Conservation (phyloP, 2,797 vertebrate genomes). For the Meriones psammophilus region DNA sequence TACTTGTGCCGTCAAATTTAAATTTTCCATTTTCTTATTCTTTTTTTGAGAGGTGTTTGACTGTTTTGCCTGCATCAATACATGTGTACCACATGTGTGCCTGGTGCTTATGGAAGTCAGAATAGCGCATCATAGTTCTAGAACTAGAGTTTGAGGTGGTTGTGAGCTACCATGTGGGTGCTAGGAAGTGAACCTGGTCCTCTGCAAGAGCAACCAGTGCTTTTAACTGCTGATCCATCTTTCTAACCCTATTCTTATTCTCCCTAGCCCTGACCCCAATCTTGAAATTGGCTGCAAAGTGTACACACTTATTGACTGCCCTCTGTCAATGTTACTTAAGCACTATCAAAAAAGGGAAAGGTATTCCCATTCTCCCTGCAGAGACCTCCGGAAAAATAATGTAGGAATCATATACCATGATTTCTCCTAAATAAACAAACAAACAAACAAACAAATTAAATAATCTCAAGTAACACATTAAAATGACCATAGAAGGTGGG, state of each 20-base stretch:
- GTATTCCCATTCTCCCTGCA: neutral
- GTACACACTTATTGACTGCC: neutral
- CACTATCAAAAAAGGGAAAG: neutral
- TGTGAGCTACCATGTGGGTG: neutral
- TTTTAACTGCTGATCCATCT: neutral
- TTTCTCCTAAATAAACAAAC: neutral
- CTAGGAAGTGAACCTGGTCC: neutral
- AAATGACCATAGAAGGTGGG: neutral
- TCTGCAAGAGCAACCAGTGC: neutral
- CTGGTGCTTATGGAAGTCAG: neutral
- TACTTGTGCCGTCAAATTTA: neutral
- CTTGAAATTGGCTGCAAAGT: neutral
- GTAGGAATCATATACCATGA: neutral
- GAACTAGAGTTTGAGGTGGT: neutral
- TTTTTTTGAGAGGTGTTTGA: neutral
- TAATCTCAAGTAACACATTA: neutral
- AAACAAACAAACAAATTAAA: neutral
- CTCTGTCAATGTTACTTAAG: neutral
- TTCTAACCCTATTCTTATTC: too few species aligned
- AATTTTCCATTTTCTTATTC: neutral
- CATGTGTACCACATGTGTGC: neutral
- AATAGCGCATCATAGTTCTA: too few species aligned
- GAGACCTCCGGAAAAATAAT: neutral
- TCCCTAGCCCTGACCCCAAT: neutral
- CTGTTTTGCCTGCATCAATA: neutral